Evolutionary conservation across 2,113 vertebrate species (phyloP), one percentile per base, ranked within the genome.

Genomic region (Plestiodon gilberti): DNA sequence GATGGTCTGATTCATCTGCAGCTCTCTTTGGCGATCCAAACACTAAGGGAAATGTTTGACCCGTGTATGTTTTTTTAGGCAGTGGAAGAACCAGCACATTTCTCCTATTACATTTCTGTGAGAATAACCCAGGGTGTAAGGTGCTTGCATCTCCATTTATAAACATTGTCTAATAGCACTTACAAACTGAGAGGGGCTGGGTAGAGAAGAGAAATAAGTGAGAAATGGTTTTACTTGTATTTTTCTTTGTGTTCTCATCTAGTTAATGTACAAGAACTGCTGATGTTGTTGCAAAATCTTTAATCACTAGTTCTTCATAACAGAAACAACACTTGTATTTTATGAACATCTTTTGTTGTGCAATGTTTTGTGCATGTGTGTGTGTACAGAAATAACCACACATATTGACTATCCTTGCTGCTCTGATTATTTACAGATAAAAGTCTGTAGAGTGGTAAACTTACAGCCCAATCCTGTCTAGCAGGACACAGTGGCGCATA

Each of bases 21-120:
- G 87, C 89, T 90, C 93, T 94, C 92, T 89, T 93, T 91, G 92
- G 94, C 93, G 93, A 94, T 90, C 87, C 6, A 87, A 89, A 88
- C 91, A 83, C 93, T 92, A 94, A 95, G 85, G 94, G 95, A 94
- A 94, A 89, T 2, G 87, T 94, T 85, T 67, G 90, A 85, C n/a
- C n/a, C n/a, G 79, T 90, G 90, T 92, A 82, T 93, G 89, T 93
- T 92, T 95, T 92, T 92, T 96, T 94, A 92, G 93, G 93, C 84
- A 87, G 93, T 82, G 79, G 87, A 92, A 90, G 89, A 93, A 90
- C 89, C 59, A 86, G 93, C 70, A 79, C 87, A 92, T 93, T 94
- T 92, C 75, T 30, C 87, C 93, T 92, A 91, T 94, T 87, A 87
- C 90, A 92, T 95, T 87, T 0, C 89, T 69, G 88, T 88, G 80